Percentiles rank a stretch among this genome's conserved stretches.
These are phyloP conservation scores for Fragum whitleyi DNA, from an alignment of 2,888 invertebrate genomes.

Conservation along the genomic window DNA sequence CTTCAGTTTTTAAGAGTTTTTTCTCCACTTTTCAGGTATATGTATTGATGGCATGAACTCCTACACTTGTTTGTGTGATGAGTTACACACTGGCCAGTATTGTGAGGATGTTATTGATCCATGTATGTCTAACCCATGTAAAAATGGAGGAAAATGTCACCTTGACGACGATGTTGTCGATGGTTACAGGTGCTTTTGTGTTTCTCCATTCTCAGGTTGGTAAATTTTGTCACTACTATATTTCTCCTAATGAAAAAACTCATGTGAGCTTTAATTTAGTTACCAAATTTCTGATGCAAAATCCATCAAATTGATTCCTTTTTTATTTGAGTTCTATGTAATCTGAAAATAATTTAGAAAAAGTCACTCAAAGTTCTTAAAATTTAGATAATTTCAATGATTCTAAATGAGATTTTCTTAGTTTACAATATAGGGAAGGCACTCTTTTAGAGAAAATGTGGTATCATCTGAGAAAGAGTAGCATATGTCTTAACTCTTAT, in stretches of 20 bases:
- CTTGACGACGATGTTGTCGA: constrained; percentile 44
- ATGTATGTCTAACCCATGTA: constrained; percentile 78
- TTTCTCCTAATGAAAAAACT: not conserved
- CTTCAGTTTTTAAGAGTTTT: no score
- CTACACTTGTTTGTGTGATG: constrained; percentile 77
- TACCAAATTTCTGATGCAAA: no score
- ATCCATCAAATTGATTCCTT: no score
- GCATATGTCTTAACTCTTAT: no score
- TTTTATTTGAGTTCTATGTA: no score
- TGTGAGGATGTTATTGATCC: constrained; percentile 75
- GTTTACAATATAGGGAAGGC: no score
- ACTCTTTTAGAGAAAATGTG: no score
- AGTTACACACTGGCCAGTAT: constrained; percentile 70
- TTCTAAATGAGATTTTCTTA: no score
- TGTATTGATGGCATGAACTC: constrained; percentile 77
- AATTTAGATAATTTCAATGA: no score
- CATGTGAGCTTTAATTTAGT: not conserved
- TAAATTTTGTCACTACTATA: not conserved
- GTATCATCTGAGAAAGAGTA: no score
- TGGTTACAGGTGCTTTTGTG: constrained; percentile 79
- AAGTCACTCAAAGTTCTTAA: no score
- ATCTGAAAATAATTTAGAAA: no score
- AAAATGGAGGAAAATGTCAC: constrained; percentile 76
- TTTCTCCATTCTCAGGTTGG: constrained; percentile 74
- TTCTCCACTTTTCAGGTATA: constrained; percentile 65